Conservation (phyloP, 2,888 invertebrate species). For the Ceriagrion tenellum region DNA sequence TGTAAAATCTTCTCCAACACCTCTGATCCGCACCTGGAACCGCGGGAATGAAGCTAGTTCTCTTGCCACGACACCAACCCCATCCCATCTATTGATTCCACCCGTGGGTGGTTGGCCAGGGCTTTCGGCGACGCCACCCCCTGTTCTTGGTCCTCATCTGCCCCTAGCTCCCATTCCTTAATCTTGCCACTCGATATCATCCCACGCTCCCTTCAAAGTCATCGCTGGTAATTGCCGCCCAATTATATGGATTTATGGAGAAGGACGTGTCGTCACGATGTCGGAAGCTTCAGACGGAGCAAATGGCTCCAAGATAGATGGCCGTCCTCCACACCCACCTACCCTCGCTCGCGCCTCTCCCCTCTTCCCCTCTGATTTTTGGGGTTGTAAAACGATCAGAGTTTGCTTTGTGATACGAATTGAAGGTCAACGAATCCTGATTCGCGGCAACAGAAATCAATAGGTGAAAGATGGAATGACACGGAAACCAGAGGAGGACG, state of each 20-base stretch:
- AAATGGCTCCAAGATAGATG: slow-evolving; percentile 27
- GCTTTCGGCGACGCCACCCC: too few species aligned
- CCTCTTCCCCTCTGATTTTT: background rate
- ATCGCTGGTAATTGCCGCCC: slow-evolving; percentile 4
- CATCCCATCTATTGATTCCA: too few species aligned
- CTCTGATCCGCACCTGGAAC: too few species aligned
- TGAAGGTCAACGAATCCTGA: background rate
- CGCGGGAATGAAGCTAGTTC: too few species aligned
- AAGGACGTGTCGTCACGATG: background rate
- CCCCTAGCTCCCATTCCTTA: background rate
- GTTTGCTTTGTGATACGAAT: background rate
- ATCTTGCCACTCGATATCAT: background rate
- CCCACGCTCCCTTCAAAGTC: background rate
- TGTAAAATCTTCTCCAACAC: too few species aligned
- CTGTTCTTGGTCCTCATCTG: background rate
- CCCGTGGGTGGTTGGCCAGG: too few species aligned
- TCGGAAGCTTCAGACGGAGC: background rate
- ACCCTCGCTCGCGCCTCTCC: background rate
- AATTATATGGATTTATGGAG: slow-evolving; percentile 32
- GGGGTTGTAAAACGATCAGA: background rate
- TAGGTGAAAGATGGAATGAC: background rate
- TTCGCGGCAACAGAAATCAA: background rate
- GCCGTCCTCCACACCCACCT: background rate
- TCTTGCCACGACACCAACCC: too few species aligned
- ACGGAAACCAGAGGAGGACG: background rate